Conservation (phyloP, 2,113 vertebrate genomes). For the Oryzias melastigma region DNA sequence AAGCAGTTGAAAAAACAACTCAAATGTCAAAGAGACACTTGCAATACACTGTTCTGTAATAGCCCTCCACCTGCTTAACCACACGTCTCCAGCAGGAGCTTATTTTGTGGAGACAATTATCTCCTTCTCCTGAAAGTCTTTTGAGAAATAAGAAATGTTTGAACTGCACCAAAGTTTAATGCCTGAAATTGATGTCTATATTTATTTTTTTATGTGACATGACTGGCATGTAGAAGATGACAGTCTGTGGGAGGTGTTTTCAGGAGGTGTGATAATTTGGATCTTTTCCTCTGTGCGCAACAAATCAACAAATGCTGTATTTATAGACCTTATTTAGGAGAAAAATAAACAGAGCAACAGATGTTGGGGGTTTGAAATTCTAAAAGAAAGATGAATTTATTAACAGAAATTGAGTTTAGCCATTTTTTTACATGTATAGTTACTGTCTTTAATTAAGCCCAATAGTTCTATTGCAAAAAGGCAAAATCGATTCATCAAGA, state of each 20-base stretch:
- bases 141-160: slow-evolving; percentile 40
- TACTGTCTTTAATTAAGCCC: no score
- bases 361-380: background rate
- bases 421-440: slow-evolving; percentile 10
- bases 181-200: slow-evolving; percentile 55
- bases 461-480: no score
- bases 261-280: slow-evolving; percentile 54
- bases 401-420: slow-evolving; percentile 21
- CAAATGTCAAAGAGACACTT: no score
- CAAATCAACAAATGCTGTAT: slow-evolving; percentile 62
- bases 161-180: slow-evolving; percentile 49
- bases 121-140: background rate
- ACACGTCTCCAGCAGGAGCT: no score
- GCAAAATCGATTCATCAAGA: no score
- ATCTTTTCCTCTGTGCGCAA: slow-evolving; percentile 45
- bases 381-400: slow-evolving; percentile 18
- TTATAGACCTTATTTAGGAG: slow-evolving; percentile 21
- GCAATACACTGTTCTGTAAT: slow-evolving; percentile 4
- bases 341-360: background rate
- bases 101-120: background rate
- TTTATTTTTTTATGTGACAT: slow-evolving; percentile 52
- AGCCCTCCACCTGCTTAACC: slow-evolving; percentile 13
- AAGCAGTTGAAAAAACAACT: background rate
- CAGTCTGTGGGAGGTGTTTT: slow-evolving; percentile 51
- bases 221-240: slow-evolving; percentile 69